These are phyloP conservation scores for Synanthedon myopaeformis DNA, from an alignment of 2,888 invertebrate genomes.

Conservation along the genomic window DNA sequence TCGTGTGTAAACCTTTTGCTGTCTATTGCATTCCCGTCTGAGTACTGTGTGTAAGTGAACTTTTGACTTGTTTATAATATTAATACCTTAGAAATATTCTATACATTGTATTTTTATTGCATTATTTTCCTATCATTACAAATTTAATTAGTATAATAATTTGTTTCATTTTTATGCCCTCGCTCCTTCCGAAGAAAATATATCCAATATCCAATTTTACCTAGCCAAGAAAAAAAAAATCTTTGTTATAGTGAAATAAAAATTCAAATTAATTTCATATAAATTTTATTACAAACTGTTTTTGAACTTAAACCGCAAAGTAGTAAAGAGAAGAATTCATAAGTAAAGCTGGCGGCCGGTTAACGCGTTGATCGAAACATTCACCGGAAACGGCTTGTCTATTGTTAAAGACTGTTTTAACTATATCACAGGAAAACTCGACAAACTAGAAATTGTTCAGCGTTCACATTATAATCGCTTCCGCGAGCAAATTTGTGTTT, in stretches of 20 bases:
- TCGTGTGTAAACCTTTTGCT: too few species aligned
- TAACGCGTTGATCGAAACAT: slow-evolving; percentile 39
- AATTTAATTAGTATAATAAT: slow-evolving; percentile 27
- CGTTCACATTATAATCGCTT: too few species aligned
- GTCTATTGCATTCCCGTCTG: too few species aligned
- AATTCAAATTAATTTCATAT: slow-evolving; percentile 36
- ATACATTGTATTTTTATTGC: slow-evolving; percentile 64
- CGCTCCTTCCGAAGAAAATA: too few species aligned
- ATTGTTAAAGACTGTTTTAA: not conserved
- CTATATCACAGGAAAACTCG: too few species aligned
- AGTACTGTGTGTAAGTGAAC: too few species aligned
- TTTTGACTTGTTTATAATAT: slow-evolving; percentile 27
- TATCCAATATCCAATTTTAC: too few species aligned
- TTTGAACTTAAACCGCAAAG: slow-evolving; percentile 60
- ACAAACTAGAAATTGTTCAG: too few species aligned
- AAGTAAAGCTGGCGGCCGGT: slow-evolving; percentile 46
- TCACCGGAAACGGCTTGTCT: slow-evolving; percentile 41
- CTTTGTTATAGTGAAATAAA: too few species aligned
- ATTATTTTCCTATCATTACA: slow-evolving; percentile 65
- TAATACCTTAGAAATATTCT: slow-evolving; percentile 56
- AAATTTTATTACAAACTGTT: slow-evolving; percentile 69
- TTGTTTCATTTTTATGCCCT: slow-evolving; percentile 4
- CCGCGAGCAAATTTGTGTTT: too few species aligned
- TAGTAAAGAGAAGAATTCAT: slow-evolving; percentile 55
- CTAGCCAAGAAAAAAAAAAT: too few species aligned